Percentiles rank a stretch among this genome's conserved stretches.
phyloP scores from a whole-genome alignment of 1,140 invertebrate genomes.

The Zaprionus lachaisei region DNA sequence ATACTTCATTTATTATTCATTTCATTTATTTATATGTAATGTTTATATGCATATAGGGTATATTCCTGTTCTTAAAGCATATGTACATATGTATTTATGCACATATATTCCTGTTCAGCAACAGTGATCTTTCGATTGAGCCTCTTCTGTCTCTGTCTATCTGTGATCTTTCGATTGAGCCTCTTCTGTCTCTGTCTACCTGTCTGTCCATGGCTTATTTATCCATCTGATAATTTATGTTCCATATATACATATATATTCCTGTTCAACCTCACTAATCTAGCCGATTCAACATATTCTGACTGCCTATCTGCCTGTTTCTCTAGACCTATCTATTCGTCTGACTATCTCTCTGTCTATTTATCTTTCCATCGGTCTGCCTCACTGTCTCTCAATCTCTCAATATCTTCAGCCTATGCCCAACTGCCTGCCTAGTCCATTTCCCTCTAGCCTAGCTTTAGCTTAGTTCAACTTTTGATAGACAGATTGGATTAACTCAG shows the following conservation, averaged over 20 bases:
- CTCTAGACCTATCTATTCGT: not conserved
- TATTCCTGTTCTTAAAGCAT: too few relatives aligned
- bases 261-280: not conserved
- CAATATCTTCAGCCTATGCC: not conserved
- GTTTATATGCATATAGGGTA: too few relatives aligned
- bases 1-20: too few relatives aligned
- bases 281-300: not conserved
- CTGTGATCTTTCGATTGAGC: too few relatives aligned
- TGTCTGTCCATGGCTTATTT: too few relatives aligned
- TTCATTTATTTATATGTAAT: too few relatives aligned
- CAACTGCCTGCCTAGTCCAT: not conserved
- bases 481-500: constrained; percentile 4
- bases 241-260: not conserved
- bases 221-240: too few relatives aligned
- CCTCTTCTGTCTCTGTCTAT: too few relatives aligned
- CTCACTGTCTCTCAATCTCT: not conserved
- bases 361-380: not conserved
- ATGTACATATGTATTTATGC: too few relatives aligned
- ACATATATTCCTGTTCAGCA: too few relatives aligned
- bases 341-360: not conserved
- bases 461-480: not conserved
- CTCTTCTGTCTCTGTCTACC: too few relatives aligned
- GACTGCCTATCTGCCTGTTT: not conserved
- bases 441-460: not conserved
- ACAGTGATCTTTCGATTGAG: too few relatives aligned